Base-by-base conservation (phyloP, 2,888 invertebrate genomes). In the Mellilla xanthometata region DNA sequence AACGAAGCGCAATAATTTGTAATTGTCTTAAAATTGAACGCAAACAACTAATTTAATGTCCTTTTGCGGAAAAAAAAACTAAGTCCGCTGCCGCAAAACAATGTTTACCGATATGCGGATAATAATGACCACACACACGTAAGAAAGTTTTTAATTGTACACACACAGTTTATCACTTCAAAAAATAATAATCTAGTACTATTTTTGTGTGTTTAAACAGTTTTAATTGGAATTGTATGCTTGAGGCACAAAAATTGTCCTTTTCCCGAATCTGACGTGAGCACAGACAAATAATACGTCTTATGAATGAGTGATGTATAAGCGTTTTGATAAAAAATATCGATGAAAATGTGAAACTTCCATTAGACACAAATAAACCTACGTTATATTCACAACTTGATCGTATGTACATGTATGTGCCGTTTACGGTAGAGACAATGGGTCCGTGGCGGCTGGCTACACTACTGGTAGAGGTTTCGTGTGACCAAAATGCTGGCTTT, bases 211-310 rank as follows among this genome's bases (percentile, higher is more conserved):
- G 43, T 47, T 49, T 43, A 45, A 55, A 48, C 54, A 54, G 35
- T 57, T 60, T 49, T 50, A 50, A 50, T 64, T 54, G 56, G 58
- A 49, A 49, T 63, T 54, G 54, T 62, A 65, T 60, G 68, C 67
- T 64, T 62, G 66, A 65, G 62, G 65, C 67, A 72, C 68, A 60
- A 66, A 73, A 73, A 65, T 64, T 62, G 62, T 68, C 61, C 24
- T 68, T 62, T 61, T 65, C 60, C 58, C 54, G 53, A 58, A 44
- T 48, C 40, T 54, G 71, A 71, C 68, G 67, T 74, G 71, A 15
- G 15, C 15, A 15, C 15, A 15, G 15, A 15, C 2, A 15, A 15
- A 15, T 3, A 15, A n/a, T n/a, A n/a, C n/a, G n/a, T n/a, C n/a
- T 15, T 15, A 15, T 19, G 15, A 19, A 19, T 19, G 15, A 19